Conservation (phyloP, 2,888 invertebrate genomes). For the Liopterus haemorrhoidalis region DNA sequence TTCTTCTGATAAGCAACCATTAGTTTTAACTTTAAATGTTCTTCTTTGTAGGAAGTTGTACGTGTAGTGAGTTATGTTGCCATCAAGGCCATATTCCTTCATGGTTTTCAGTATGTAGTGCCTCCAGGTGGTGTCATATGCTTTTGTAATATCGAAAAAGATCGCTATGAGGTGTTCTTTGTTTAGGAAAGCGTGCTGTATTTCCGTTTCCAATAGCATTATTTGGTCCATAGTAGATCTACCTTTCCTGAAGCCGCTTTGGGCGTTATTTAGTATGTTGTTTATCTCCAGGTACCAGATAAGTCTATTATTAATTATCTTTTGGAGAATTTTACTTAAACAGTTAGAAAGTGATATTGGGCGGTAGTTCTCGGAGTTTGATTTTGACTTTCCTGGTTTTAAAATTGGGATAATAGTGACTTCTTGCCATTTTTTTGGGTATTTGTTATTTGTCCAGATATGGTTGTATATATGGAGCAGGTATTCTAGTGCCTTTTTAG, state of each 20-base stretch:
- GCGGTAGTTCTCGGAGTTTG: background rate
- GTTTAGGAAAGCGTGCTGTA: background rate
- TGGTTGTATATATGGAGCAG: constrained; percentile 6
- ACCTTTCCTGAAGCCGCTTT: background rate
- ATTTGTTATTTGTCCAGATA: constrained; percentile 1
- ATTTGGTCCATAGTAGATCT: constrained; percentile 5
- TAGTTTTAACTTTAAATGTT: constrained; percentile 1
- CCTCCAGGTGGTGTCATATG: constrained; percentile 1
- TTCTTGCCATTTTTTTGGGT: constrained; percentile 4
- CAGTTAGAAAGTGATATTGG: constrained; percentile 1
- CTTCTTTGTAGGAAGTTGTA: background rate
- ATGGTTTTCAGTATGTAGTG: constrained; percentile 1
- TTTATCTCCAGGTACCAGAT: constrained; percentile 1
- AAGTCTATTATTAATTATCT: constrained; percentile 1
- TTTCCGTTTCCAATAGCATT: background rate
- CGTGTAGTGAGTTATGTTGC: background rate
- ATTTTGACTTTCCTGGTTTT: background rate
- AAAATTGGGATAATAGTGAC: constrained; percentile 3
- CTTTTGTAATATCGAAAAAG: too few species aligned
- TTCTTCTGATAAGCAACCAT: background rate
- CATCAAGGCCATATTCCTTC: constrained; percentile 2
- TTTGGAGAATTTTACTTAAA: background rate
- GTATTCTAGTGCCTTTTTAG: background rate
- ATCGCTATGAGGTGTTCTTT: background rate
- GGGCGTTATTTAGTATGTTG: too few species aligned